phyloP scores from a whole-genome alignment of 2,797 vertebrate species.

The Neosalanx taihuensis region DNA sequence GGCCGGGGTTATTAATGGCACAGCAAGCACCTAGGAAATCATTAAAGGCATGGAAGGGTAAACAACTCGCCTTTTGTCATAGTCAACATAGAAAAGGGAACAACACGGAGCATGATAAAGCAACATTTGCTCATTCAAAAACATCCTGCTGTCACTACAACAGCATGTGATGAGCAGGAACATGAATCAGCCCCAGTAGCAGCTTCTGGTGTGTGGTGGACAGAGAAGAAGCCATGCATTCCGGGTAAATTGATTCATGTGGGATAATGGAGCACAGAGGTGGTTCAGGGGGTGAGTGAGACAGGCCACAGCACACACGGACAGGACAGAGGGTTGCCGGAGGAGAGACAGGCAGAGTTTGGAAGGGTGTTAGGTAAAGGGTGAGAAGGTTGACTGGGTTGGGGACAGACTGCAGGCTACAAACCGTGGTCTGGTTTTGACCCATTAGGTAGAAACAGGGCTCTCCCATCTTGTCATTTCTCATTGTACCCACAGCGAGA shows the following conservation, averaged over 20 bases:
- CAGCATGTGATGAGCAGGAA: constrained; percentile 50
- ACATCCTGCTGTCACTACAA: constrained; percentile 51
- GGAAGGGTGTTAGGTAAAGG: constrained; percentile 39
- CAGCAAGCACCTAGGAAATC: constrained; percentile 60
- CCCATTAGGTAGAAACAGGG: constrained; percentile 99
- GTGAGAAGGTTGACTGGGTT: constrained; percentile 29
- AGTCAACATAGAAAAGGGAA: constrained; percentile 26
- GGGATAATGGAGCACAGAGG: constrained; percentile 69
- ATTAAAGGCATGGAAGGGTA: constrained; percentile 55
- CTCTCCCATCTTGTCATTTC: constrained; percentile 99
- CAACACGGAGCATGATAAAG: constrained; percentile 32
- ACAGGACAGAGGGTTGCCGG: constrained; percentile 22
- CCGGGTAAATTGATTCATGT: constrained; percentile 75
- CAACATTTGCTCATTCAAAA: constrained; percentile 37
- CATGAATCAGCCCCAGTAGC: constrained; percentile 49
- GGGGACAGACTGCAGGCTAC: constrained; percentile 87
- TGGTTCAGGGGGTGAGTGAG: constrained; percentile 75
- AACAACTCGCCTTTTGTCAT: constrained; percentile 39
- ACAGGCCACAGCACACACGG: constrained; percentile 81
- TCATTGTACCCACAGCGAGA: constrained; percentile 99
- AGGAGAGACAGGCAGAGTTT: constrained; percentile 21
- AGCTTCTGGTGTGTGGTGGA: constrained; percentile 30
- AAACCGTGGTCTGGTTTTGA: constrained; percentile 99
- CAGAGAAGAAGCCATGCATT: constrained; percentile 32
- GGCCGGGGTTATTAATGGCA: constrained; percentile 55